Base-by-base conservation (phyloP, 2,113 vertebrate species). In the Scomber scombrus region DNA sequence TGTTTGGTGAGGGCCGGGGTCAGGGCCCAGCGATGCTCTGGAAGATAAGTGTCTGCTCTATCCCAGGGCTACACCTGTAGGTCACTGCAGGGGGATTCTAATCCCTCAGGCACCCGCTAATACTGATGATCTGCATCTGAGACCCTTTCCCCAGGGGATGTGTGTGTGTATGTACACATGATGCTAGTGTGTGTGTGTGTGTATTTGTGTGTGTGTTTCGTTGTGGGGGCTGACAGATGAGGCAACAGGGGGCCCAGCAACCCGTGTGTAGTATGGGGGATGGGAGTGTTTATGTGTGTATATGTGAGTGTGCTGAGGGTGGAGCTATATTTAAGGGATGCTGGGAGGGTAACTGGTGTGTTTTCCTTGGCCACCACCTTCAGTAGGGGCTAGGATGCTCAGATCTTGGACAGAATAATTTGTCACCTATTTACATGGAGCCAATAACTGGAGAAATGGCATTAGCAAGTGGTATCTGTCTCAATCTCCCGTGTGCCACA, bases 41-140 rank as follows among this genome's bases (percentile, higher is more conserved):
- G 82, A 85, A 91, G 91, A 94, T 92, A 88, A 95, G 92, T 92
- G 92, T 94, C 85, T 92, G 93, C 93, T 90, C 86, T 93, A 90
- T 93, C 94, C 93, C 92, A 90, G 89, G 93, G 94, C 93, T 95
- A 95, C 95, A 95, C 95, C 94, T 95, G 95, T 95, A 94, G 94
- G 94, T 94, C 88, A 92, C 71, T 87, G 89, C 89, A 75, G 90
- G 92, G 89, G 89, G 91, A 92, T 88, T 91, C 93, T 95, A 94
- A 95, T 93, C 92, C 93, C 89, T 93, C 82, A 80, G 85, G 89
- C 70, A 88, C 89, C 89, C 81, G 73, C 93, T 94, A 95, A 95
- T 94, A 91, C 90, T 86, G 90, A 93, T 93, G 90, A 95, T 95
- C 92, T 94, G 92, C 95, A 95, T 95, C 93, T 95, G 94, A 95